Evolutionary conservation across 2,888 invertebrate species (phyloP), one percentile per base, ranked within the genome.

Genomic region (Salpingus planirostris): DNA sequence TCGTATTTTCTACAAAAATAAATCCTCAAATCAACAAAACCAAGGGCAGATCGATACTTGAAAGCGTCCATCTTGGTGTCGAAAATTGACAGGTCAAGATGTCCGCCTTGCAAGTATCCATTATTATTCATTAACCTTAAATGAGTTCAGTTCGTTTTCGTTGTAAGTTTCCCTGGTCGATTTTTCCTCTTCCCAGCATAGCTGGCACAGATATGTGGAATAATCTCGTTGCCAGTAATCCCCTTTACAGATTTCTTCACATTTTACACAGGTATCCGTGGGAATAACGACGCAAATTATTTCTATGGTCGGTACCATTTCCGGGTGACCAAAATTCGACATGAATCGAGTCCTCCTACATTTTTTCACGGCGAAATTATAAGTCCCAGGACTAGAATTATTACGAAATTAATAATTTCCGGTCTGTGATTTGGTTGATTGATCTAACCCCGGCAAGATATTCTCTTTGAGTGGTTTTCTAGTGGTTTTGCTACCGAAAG

Each of bases 201-300:
- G 32, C 33, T 66, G 59, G 33, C 70, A 70, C 21, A 70, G 50
- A 40, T 64, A 69, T 12, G 50, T 43, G 1, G 44, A 38, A 30
- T 57, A 49, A 30, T 60, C 51, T 35, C 43, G 43, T 11, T 69
- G 68, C 70, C 70, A 71, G 42, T 69, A 70, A 55, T 71, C 71
- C 1, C 68, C 67, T 8, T 48, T 32, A 24, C 67, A 67, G 22
- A 58, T 47, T 40, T 52, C 44, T 2, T 55, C 51, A 40, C 71
- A 71, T 40, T 62, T 54, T 22, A 54, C 50, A 38, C 71, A 71
- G 15, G 43, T 34, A 40, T 70, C 67, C 8, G 31, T 40, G 23
- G 65, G 63, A 29, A 47, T 50, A 7, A 59, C 52, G 28, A 63
- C 55, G 40, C 71, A 71, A 36, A 65, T 59, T 11, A 64, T 53